phyloP scores from a whole-genome alignment of 2,888 invertebrate species.

The Tanypteryx hageni region DNA sequence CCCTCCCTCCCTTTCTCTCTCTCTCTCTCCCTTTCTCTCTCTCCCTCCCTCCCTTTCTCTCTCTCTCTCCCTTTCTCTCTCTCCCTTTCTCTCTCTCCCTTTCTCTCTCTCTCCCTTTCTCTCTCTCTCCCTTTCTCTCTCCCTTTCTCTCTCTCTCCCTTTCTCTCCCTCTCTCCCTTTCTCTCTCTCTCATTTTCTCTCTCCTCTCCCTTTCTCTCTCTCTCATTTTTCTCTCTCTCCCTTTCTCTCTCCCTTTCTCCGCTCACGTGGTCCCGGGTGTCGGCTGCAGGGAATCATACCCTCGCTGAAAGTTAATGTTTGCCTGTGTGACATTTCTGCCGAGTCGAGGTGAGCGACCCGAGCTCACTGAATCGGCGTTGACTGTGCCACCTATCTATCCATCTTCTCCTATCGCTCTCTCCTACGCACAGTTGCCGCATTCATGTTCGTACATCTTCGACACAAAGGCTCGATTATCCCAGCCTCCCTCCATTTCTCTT shows the following conservation, averaged over 20 bases:
- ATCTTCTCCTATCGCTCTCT: neutral
- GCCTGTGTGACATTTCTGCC: conserved; percentile 56
- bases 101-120: neutral
- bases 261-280: neutral
- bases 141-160: neutral
- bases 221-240: neutral
- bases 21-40: neutral
- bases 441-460: neutral
- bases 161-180: neutral
- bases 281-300: neutral
- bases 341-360: conserved; percentile 46
- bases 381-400: neutral
- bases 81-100: neutral
- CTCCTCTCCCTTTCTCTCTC: neutral
- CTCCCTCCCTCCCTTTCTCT: neutral
- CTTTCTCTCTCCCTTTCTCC: neutral
- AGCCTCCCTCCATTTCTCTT: neutral
- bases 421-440: neutral
- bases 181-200: neutral
- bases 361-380: conserved; percentile 13
- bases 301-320: conserved; percentile 43
- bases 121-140: neutral
- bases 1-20: neutral
- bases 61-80: neutral
- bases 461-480: neutral